Base-by-base conservation (phyloP, 2,113 vertebrate species). In the Vimba vimba region DNA sequence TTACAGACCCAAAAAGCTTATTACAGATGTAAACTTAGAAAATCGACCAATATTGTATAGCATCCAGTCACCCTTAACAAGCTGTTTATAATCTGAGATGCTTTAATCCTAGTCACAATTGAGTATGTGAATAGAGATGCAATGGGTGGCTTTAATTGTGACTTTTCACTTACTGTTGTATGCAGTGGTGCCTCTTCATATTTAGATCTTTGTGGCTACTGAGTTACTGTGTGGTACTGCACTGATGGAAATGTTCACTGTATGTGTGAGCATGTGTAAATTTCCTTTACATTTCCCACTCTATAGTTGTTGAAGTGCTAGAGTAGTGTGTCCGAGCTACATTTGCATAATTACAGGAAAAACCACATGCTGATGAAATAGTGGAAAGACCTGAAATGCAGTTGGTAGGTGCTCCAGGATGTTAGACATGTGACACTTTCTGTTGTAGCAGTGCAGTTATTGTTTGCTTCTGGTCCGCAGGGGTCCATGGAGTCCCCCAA, bases 401-500 rank as follows among this genome's bases (percentile, higher is more conserved):
- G 36, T 33, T 50, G 64, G 85, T 39, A 68, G 25, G 73, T 71
- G 69, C 2, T 85, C 25, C 39, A 86, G 64, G 62, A 62, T 64
- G 71, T 68, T 80, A 30, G 43, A 77, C 68, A 19, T 69, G 86
- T 87, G 82, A 84, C 60, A 50, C 82, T 86, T 86, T 87, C 81
- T 62, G 84, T 86, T 82, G 59, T 69, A 21, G 9, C 12, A 21
- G 3, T 62, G 27, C 9, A 47, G 25, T 81, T 25, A 81, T 21
- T 17, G 11, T 68, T 52, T 73, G 2, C 19, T 69, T 85, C 3
- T 55, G 57, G 86, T 27, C 92, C 85, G 0, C 93, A 99, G 98
- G 96, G 96, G 89, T 98, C 97, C 4, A 94, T 97, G 95, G 98
- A 99, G 91, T 97, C 95, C 64, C 97, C 97, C 62, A 97, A 94